Percentiles rank a stretch among this genome's conserved stretches.
Conservation (phyloP, 2,113 vertebrate genomes). For the Lanius ludovicianus region DNA sequence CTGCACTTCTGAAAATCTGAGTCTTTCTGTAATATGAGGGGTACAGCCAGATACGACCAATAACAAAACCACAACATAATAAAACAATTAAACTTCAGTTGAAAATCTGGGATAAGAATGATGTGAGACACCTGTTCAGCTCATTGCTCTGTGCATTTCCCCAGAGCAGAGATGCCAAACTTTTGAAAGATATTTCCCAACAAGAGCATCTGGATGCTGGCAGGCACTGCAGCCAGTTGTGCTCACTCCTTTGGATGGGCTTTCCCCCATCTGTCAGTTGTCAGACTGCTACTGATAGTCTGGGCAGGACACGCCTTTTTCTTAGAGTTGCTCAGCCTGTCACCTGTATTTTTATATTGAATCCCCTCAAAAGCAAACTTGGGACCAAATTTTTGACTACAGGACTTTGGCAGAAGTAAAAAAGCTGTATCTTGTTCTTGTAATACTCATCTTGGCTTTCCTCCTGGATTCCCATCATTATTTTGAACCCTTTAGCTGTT, state of each 20-base stretch:
- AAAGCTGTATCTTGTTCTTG: background rate
- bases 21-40: background rate
- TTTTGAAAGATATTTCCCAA: conserved; percentile 3
- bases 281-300: conserved; percentile 10
- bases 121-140: background rate
- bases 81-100: background rate
- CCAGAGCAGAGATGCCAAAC: background rate
- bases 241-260: background rate
- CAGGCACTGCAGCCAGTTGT: background rate
- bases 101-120: background rate
- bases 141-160: background rate
- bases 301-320: background rate
- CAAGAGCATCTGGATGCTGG: conserved; percentile 8
- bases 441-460: background rate
- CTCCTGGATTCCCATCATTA: background rate
- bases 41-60: background rate
- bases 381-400: background rate
- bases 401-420: background rate
- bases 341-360: conserved; percentile 1
- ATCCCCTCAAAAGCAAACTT: background rate
- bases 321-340: background rate
- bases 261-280: background rate
- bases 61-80: background rate
- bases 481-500: background rate
- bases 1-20: background rate